phyloP scores from a whole-genome alignment of 2,888 invertebrate genomes.

The Himalopsyche kuldschensis region DNA sequence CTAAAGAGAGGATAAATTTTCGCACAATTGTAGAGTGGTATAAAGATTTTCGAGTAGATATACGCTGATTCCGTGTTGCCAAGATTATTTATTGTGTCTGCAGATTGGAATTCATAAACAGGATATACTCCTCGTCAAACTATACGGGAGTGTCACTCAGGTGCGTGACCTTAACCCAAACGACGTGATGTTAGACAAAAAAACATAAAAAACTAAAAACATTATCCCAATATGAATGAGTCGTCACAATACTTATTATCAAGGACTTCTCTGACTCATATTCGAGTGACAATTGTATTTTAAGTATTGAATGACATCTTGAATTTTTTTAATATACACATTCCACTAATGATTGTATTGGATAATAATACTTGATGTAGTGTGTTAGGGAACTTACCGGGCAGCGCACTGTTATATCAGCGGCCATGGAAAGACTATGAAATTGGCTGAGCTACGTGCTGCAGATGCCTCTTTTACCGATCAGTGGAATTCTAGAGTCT shows the following conservation, averaged over 20 bases:
- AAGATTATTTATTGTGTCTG: neutral
- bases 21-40: neutral
- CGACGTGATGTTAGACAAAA: neutral
- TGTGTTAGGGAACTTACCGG: no score
- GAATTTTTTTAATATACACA: neutral
- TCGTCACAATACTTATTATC: neutral
- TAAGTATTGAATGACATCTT: neutral
- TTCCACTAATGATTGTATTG: no score
- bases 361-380: no score
- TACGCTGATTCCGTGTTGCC: neutral
- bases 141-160: neutral
- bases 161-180: neutral
- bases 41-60: slow-evolving; percentile 2
- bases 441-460: no score
- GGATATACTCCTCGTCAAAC: slow-evolving; percentile 5
- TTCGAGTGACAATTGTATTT: neutral
- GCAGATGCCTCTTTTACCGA: no score
- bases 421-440: no score
- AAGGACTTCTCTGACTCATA: neutral
- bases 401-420: no score
- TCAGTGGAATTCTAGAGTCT: no score
- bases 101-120: slow-evolving; percentile 20
- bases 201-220: neutral
- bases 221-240: neutral
- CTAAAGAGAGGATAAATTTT: neutral